phyloP scores from a whole-genome alignment of 1,140 invertebrate species.

The Euura saliciscinereae region DNA sequence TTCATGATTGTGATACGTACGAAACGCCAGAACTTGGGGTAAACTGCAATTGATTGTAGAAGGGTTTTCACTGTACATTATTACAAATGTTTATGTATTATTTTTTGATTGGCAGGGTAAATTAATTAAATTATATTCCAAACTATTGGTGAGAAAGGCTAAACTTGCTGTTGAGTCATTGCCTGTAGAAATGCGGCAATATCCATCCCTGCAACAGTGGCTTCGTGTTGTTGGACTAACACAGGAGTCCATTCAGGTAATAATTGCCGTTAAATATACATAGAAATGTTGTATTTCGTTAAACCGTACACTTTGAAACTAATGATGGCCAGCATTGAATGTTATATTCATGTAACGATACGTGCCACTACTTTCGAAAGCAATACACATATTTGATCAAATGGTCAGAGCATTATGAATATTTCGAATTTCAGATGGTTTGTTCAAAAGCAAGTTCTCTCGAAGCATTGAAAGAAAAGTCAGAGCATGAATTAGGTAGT shows the following conservation, averaged over 20 bases:
- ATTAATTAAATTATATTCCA: conserved; percentile 90
- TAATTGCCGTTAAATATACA: background rate
- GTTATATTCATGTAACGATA: too few relatives aligned
- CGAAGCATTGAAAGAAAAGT: conserved; percentile 81
- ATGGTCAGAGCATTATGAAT: background rate
- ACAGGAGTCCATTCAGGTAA: conserved; percentile 73
- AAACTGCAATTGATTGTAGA: too few relatives aligned
- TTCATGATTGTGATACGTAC: too few relatives aligned
- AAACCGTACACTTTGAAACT: too few relatives aligned
- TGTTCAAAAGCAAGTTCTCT: conserved; percentile 71
- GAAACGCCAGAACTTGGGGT: too few relatives aligned
- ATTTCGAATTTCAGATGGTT: conserved; percentile 49
- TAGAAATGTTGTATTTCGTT: too few relatives aligned
- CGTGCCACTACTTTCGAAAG: background rate
- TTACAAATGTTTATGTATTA: background rate
- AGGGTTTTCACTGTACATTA: background rate
- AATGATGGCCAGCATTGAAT: conserved; percentile 15
- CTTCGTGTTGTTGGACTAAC: conserved; percentile 86
- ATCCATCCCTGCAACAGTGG: conserved; percentile 87
- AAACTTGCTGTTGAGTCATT: conserved; percentile 69
- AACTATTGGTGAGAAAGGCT: conserved; percentile 85
- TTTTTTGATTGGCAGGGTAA: conserved; percentile 74
- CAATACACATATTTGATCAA: conserved; percentile 11
- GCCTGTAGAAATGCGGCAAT: conserved; percentile 66
- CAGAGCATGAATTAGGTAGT: conserved; percentile 79